phyloP scores from a whole-genome alignment of 30 jellyfish, hydroid and myxozoan genomes.

The Haliclystus octoradiatus region DNA sequence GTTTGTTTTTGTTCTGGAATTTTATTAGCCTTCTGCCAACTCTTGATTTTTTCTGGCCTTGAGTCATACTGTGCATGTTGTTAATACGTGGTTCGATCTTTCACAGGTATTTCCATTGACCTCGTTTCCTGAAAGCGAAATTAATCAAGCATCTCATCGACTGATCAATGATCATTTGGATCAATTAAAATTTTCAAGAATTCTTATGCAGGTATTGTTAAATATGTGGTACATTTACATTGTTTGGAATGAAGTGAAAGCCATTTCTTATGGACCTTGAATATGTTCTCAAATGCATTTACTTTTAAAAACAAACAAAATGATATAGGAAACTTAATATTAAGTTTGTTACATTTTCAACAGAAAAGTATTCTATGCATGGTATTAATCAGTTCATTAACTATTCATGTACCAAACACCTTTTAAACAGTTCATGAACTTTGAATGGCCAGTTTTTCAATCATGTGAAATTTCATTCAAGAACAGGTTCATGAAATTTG shows the following conservation, averaged over 20 bases:
- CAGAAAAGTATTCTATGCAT: too few species aligned
- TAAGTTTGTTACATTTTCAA: too few species aligned
- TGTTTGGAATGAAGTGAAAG: neutral
- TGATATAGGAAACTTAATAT: too few species aligned
- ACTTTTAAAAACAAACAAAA: too few species aligned
- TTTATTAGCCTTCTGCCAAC: neutral
- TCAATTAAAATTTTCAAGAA: constrained; percentile 16
- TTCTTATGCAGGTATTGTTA: constrained; percentile 52
- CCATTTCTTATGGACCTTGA: neutral
- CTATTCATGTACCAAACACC: too few species aligned
- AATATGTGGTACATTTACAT: neutral
- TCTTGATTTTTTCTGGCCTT: neutral
- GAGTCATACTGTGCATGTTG: neutral
- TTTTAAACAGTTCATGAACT: too few species aligned
- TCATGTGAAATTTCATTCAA: too few species aligned
- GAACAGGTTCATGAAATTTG: too few species aligned
- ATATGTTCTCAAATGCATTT: neutral
- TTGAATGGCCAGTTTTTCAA: too few species aligned
- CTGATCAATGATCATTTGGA: constrained; percentile 33
- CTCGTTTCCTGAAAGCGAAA: constrained; percentile 49
- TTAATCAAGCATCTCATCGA: constrained; percentile 52
- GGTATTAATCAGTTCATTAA: too few species aligned
- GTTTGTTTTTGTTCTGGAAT: neutral
- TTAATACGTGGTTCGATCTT: too few species aligned
- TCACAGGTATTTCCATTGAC: constrained; percentile 78